Base-by-base conservation (phyloP, 2,113 vertebrate species). In the Gadus chalcogrammus region DNA sequence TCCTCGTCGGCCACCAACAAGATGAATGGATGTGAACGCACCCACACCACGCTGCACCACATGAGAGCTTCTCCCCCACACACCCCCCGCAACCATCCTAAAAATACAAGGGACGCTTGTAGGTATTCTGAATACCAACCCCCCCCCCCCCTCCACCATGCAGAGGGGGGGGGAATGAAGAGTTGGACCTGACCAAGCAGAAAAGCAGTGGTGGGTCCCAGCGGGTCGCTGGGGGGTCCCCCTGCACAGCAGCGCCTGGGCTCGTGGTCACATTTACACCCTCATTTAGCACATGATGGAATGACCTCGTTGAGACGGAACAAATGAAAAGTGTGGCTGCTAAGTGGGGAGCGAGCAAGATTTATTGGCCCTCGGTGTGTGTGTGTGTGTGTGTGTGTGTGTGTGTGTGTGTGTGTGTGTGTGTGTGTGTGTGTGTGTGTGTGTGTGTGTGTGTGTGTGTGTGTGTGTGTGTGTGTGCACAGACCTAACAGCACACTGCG, bases 171-270 rank as follows among this genome's bases (percentile, higher is more conserved):
- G 62, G 77, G 72, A 80, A 31, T 27, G 55, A 35, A 64, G 7
- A 67, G 71, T 80, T 61, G 65, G 73, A 77, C 77, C 52, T 60
- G 71, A 52, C 59, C 18, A 66, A 74, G 73, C 79, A 73, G 75
- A 75, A 76, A 66, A 71, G 56, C 18, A 61, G 72, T 65, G 80
- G 71, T 75, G 77, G 77, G 58, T 78, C 71, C 70, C 68, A 74
- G 52, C 31, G 70, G 58, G 38, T 53, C 12, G 22, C n/a, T 15
- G 55, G 61, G 72, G 64, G 74, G 11, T 70, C 17, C 17, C 17
- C 64, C 64, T 61, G 67, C 59, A 24, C 22, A 2, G 22, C 22
- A 24, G 56, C 65, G 67, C 58, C 52, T 66, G 64, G 62, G 69
- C 60, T 38, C 67, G 68, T 58, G 69, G 65, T 58, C 68, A 71